Conservation (phyloP, 2,888 invertebrate genomes). For the Sarcophaga carnaria region DNA sequence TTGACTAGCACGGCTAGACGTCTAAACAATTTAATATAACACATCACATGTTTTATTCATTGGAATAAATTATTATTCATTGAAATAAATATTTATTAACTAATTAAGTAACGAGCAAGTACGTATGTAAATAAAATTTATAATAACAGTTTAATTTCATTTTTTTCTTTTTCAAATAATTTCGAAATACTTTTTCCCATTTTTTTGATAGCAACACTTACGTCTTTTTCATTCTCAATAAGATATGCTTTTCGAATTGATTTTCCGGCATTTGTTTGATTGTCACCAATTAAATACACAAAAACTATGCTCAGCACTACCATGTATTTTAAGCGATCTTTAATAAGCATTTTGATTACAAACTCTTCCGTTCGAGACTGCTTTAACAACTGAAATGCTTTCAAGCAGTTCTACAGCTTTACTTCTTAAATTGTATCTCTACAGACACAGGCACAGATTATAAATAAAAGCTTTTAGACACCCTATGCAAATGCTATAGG, state of each 20-base stretch:
- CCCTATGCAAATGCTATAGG: background rate
- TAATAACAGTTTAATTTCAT: too few species aligned
- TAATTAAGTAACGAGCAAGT: too few species aligned
- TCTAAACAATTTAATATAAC: too few species aligned
- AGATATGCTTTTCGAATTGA: conserved; percentile 45
- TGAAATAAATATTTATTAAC: too few species aligned
- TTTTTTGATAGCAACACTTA: conserved; percentile 19
- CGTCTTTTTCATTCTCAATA: conserved; percentile 58
- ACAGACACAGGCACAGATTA: background rate
- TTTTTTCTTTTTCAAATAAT: too few species aligned
- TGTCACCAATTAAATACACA: conserved; percentile 21
- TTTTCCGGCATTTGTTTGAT: conserved; percentile 9
- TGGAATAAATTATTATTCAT: too few species aligned
- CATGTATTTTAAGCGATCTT: conserved; percentile 31
- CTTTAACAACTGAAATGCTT: conserved; percentile 34
- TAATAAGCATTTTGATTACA: conserved; percentile 8
- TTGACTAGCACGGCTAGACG: too few species aligned
- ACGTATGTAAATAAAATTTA: too few species aligned
- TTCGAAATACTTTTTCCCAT: too few species aligned
- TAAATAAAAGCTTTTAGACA: background rate
- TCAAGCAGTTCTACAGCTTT: conserved; percentile 24
- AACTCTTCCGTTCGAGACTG: conserved; percentile 27
- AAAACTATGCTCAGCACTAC: conserved; percentile 35
- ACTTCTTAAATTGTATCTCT: background rate
- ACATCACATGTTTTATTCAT: too few species aligned